Evolutionary conservation across 2,888 invertebrate genomes (phyloP).

Genomic region (Trisateles emortualis): DNA sequence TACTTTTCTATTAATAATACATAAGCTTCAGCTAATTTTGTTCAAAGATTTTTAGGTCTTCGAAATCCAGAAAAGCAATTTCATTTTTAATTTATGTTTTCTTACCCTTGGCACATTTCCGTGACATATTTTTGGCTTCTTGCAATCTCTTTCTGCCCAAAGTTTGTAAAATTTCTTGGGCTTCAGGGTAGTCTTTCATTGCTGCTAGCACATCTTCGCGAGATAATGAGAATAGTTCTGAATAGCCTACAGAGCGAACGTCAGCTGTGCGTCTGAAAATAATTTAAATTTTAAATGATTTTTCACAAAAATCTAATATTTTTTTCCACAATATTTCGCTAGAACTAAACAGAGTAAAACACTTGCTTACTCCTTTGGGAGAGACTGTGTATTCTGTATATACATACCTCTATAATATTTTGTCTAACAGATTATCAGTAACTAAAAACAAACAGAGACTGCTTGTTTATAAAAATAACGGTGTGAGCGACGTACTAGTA

Average conservation of each 20-base stretch:
- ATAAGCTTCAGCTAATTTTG: conserved; percentile 8
- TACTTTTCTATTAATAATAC: conserved; percentile 3
- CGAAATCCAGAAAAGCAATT: conserved; percentile 6
- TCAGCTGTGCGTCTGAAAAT: conserved; percentile 95
- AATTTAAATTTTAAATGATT: too few species aligned
- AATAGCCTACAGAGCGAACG: conserved; percentile 98
- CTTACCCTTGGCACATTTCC: conserved; percentile 60
- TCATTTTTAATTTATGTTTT: background rate
- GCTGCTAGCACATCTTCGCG: conserved; percentile 97
- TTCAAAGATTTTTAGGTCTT: background rate
- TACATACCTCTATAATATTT: too few species aligned
- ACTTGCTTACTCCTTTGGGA: too few species aligned
- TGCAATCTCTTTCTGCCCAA: conserved; percentile 94
- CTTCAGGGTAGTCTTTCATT: conserved; percentile 99
- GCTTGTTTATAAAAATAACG: too few species aligned
- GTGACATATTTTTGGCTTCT: conserved; percentile 91
- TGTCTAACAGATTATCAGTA: too few species aligned
- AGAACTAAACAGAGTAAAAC: too few species aligned
- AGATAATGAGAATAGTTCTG: conserved; percentile 97
- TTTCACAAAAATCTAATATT: too few species aligned
- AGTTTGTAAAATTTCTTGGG: conserved; percentile 96
- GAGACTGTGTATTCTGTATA: too few species aligned
- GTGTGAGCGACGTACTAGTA: too few species aligned
- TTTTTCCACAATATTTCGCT: too few species aligned
- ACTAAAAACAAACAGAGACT: too few species aligned